Base-by-base conservation (phyloP, 2,113 vertebrate species). In the Ancistrus triradiatus region DNA sequence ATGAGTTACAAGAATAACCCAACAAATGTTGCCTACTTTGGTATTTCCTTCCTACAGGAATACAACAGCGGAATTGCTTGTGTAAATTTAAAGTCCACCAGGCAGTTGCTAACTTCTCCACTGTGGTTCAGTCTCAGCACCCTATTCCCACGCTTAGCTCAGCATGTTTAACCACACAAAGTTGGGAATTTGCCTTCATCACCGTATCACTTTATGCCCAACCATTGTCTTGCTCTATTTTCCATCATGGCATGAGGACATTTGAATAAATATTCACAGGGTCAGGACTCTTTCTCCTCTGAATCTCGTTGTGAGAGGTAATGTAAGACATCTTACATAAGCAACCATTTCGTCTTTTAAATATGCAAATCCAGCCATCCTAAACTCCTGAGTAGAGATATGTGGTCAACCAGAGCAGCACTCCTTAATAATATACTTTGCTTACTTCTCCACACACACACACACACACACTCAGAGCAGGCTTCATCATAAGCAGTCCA, bases 271-370 rank as follows among this genome's bases (percentile, higher is more conserved):
- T 68, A 58, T 19, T 40, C 61, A 57, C 38, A 49, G 63, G 59
- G 50, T 49, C 56, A 64, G 42, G 35, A 46, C 28, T 21, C 28
- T 28, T 47, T 38, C 22, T 22, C 25, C 44, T 63, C 42, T 56
- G 37, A 33, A 61, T 69, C 59, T 58, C 69, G 61, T 57, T 63
- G 42, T 57, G 33, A 27, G 35, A 46, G 22, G 43, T 77, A 67
- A 72, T 70, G 75, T 69, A 72, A 73, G 28, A 59, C 37, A 35
- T 19, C 51, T 80, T 74, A 72, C 49, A 59, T 73, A 69, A 75
- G 49, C 50, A 13, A 43, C 21, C 51, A 64, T n/a, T n/a, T n/a
- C n/a, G n/a, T 65, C 43, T 52, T 68, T 64, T 63, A 68, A 63
- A 69, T 68, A 77, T 77, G 70, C 59, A 68, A 71, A 78, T 63